Evolutionary conservation across 2,113 vertebrate species (phyloP), one percentile per base, ranked within the genome.

Genomic region (Kryptolebias marmoratus): DNA sequence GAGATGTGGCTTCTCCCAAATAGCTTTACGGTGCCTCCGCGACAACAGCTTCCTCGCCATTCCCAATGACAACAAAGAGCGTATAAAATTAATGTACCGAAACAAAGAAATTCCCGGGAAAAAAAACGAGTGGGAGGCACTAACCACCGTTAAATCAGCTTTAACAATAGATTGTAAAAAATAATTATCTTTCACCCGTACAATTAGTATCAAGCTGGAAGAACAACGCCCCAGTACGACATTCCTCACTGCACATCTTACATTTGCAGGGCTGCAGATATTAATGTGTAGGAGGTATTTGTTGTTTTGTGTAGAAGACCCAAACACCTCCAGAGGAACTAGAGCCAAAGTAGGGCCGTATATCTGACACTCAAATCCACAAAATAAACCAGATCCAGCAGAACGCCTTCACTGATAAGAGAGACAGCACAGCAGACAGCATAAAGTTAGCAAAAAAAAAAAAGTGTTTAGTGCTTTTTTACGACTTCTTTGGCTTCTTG

Each of bases 1-100:
- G 56, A 90, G 86, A 83, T 52, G 87, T 87, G 86, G 78, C 71
- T 59, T 82, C 88, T 69, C 88, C 90, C 59, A 90, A 89, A 91
- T 66, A 69, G 62, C 77, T 92, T 94, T 93, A 94, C 80, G 87
- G 84, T 64, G 14, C 88, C 80, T 84, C 86, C 80, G 73, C 92
- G 80, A 91, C 91, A 93, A 22, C 93, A 91, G 93, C 90, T 68
- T 91, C 92, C 81, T 50, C 78, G 84, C 79, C 82, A 79, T 91
- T 84, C 69, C 81, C 79, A 82, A 75, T 73, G 73, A 90, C 91
- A 87, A 93, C 90, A 93, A 91, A 89, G 89, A 85, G 87, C 85
- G 91, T 87, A 88, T 92, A 90, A 94, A 94, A 91, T 92, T 92
- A 92, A 94, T 80, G 87, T 87, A 79, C 80, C 75, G 88, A 92